Percentiles rank a stretch among this genome's conserved stretches.
Conservation (phyloP, 2,888 invertebrate genomes). For the Bellardia pandia region DNA sequence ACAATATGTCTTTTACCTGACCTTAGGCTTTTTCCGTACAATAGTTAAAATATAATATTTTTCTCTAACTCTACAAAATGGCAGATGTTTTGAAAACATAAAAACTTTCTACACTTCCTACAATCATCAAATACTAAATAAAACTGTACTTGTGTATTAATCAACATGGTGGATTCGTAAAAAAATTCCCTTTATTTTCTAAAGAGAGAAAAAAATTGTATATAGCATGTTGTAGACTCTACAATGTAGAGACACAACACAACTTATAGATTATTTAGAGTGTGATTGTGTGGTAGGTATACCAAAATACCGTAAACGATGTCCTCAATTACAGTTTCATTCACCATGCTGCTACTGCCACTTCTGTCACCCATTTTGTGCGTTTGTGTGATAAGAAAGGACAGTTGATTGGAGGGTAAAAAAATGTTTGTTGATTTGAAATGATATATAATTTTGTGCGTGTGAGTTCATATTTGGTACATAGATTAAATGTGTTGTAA, state of each 20-base stretch:
- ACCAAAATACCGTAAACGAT: conserved; percentile 1
- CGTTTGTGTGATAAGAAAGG: conserved; percentile 9
- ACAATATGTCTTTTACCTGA: conserved; percentile 62
- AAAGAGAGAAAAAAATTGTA: background rate
- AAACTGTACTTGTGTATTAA: conserved; percentile 47
- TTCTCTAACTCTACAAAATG: conserved; percentile 35
- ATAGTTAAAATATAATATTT: conserved; percentile 1
- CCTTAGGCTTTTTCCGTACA: conserved; percentile 38
- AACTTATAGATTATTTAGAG: background rate
- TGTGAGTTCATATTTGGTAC: background rate
- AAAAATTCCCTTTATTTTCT: conserved; percentile 57
- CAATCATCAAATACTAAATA: background rate
- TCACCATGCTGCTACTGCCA: background rate
- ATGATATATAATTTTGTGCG: background rate
- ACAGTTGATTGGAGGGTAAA: background rate
- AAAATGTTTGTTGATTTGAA: background rate
- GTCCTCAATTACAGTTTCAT: background rate
- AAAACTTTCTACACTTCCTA: conserved; percentile 39
- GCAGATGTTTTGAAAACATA: conserved; percentile 47
- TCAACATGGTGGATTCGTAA: background rate
- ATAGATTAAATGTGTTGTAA: conserved; percentile 22
- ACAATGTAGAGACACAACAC: background rate
- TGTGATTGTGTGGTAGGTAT: background rate
- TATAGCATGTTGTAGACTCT: background rate
- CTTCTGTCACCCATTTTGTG: background rate